A percentile compares a stretch with the other conserved stretches of the same genome.
phyloP scores from a whole-genome alignment of 2,888 invertebrate genomes.

The Eupithecia dodoneata region DNA sequence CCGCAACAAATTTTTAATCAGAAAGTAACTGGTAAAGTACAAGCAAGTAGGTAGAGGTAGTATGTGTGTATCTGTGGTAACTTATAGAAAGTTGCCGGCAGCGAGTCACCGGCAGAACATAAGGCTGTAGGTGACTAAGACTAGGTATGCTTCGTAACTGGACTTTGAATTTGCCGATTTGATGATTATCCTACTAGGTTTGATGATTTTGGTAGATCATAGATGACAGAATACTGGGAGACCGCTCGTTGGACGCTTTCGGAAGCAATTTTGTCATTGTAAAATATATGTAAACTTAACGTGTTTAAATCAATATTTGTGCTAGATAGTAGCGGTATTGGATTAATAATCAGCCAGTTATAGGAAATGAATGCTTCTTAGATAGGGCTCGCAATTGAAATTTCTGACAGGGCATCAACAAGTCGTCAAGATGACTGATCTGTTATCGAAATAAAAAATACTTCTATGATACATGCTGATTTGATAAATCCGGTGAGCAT shows the following conservation, averaged over 20 bases:
- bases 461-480: neutral
- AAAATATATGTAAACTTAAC: too few relatives aligned
- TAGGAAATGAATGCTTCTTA: too few relatives aligned
- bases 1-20: conserved; percentile 3
- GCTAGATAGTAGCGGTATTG: too few relatives aligned
- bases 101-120: conserved; percentile 28
- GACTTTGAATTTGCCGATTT: conserved; percentile 38
- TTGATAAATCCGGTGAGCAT: neutral
- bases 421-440: neutral
- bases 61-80: conserved; percentile 16
- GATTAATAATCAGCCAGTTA: too few relatives aligned
- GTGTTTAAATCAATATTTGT: too few relatives aligned
- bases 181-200: neutral
- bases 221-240: neutral
- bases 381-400: too few relatives aligned
- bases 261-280: too few relatives aligned
- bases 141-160: conserved; percentile 46
- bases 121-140: conserved; percentile 14
- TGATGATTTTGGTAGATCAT: neutral
- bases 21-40: neutral
- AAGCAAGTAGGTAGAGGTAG: conserved; percentile 1
- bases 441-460: neutral
- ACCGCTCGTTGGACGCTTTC: too few relatives aligned
- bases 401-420: neutral
- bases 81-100: conserved; percentile 27